These are phyloP conservation scores for Cygnus buccinator DNA, from an alignment of 2,113 vertebrate genomes.

Conservation along the genomic window DNA sequence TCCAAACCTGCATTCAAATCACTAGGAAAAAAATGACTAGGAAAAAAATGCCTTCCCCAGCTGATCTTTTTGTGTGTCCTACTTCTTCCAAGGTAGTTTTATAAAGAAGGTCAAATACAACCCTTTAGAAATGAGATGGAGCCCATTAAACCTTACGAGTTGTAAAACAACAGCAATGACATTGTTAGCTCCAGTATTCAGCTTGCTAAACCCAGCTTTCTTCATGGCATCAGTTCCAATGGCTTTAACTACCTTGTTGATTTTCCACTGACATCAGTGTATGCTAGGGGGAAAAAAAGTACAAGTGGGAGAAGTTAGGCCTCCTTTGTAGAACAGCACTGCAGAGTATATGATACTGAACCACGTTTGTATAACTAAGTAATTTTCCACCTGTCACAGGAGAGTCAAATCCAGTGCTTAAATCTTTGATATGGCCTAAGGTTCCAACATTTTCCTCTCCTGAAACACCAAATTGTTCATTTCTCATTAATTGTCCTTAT, in stretches of 20 bases:
- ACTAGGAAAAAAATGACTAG: neutral
- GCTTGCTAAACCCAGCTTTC: neutral
- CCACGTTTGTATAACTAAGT: neutral
- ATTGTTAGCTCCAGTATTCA: neutral
- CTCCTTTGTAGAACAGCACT: neutral
- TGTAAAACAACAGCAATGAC: neutral
- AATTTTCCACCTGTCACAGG: conserved; percentile 44
- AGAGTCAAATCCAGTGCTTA: conserved; percentile 40
- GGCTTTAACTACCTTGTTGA: neutral
- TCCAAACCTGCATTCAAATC: neutral
- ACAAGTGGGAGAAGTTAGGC: neutral
- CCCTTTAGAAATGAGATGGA: neutral
- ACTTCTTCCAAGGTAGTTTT: neutral
- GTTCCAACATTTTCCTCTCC: conserved; percentile 63
- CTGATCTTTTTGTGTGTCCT: neutral
- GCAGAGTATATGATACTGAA: neutral
- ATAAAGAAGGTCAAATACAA: neutral
- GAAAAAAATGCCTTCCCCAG: neutral
- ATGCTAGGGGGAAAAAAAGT: neutral
- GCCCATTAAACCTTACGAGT: neutral
- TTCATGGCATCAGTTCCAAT: neutral
- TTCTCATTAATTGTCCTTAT: conserved; percentile 77
- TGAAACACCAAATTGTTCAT: conserved; percentile 73
- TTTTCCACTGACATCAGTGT: neutral
- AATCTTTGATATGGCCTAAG: conserved; percentile 53